phyloP scores from a whole-genome alignment of 1,140 invertebrate genomes.

The Drosophila nigromelanica region DNA sequence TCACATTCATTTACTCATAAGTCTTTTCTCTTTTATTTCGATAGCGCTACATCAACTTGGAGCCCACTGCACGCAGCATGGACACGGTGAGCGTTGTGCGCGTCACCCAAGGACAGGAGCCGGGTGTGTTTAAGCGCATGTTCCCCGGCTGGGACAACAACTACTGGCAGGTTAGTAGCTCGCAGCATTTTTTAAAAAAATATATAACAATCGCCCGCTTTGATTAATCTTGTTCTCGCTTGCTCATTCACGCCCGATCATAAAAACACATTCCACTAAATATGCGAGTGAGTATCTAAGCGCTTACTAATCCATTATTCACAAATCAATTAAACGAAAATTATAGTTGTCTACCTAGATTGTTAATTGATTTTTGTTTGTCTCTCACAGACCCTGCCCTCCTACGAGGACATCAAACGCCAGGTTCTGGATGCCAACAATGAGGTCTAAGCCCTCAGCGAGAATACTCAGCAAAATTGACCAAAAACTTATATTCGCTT shows the following conservation, averaged over 20 bases:
- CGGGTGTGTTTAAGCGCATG: slow-evolving; percentile 87
- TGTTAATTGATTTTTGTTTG: neutral
- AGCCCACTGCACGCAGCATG: slow-evolving; percentile 85
- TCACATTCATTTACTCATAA: neutral
- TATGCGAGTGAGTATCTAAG: slow-evolving; percentile 46
- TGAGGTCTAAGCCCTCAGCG: slow-evolving; percentile 47
- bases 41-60: slow-evolving; percentile 87
- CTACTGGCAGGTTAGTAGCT: slow-evolving; percentile 86
- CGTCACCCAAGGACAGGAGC: slow-evolving; percentile 89
- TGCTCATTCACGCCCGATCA: slow-evolving; percentile 4
- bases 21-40: slow-evolving; percentile 12
- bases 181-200: neutral
- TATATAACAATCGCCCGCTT: slow-evolving; percentile 21
- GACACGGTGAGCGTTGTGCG: slow-evolving; percentile 86
- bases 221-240: slow-evolving; percentile 16
- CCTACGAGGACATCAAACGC: slow-evolving; percentile 69
- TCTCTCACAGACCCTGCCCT: slow-evolving; percentile 45
- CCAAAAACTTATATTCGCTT: slow-evolving; percentile 62
- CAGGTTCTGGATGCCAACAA: slow-evolving; percentile 70
- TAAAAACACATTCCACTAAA: slow-evolving; percentile 21
- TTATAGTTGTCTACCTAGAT: neutral
- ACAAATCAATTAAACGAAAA: neutral
- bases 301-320: slow-evolving; percentile 14
- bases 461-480: slow-evolving; percentile 64
- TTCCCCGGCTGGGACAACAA: slow-evolving; percentile 89